A percentile compares a stretch with the other conserved stretches of the same genome.
phyloP scores from a whole-genome alignment of 2,888 invertebrate species.

The Rapana venosa region DNA sequence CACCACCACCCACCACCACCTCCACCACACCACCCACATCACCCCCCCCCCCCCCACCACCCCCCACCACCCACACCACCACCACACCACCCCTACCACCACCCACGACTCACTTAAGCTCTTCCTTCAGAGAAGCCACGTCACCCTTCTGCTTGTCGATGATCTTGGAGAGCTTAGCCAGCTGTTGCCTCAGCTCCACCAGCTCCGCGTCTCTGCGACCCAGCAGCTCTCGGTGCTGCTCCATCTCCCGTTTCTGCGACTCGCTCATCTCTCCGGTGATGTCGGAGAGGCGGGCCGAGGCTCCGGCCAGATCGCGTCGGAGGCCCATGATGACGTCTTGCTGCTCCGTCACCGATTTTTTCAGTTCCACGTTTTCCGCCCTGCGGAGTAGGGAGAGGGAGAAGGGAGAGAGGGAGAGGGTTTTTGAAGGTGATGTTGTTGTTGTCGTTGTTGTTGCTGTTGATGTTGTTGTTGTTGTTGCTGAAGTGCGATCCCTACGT shows the following conservation, averaged over 20 bases:
- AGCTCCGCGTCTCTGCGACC: constrained; percentile 70
- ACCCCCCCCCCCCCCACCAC: no score
- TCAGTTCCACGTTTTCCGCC: constrained; percentile 73
- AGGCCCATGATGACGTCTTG: constrained; percentile 75
- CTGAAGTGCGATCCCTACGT: no score
- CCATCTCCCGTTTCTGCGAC: constrained; percentile 76
- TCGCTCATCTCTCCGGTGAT: constrained; percentile 78
- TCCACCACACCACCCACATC: not conserved
- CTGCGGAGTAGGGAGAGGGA: constrained; percentile 51
- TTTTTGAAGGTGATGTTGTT: not conserved
- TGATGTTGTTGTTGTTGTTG: not conserved
- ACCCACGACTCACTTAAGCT: constrained; percentile 64
- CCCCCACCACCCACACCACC: no score
- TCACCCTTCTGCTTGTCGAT: constrained; percentile 76
- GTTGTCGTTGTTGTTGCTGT: not conserved
- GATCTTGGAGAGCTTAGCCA: constrained; percentile 77
- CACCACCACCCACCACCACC: not conserved
- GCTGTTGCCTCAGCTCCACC: constrained; percentile 72
- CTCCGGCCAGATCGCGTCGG: constrained; percentile 75
- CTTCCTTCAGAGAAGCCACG: constrained; percentile 63
- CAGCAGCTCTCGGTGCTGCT: constrained; percentile 69
- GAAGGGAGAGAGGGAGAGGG: not conserved
- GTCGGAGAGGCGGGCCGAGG: constrained; percentile 76
- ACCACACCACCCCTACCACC: no score
- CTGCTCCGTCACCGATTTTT: constrained; percentile 73